Evolutionary conservation across 2,888 invertebrate species (phyloP), one percentile per base, ranked within the genome.

Genomic region (Philaethria dido): DNA sequence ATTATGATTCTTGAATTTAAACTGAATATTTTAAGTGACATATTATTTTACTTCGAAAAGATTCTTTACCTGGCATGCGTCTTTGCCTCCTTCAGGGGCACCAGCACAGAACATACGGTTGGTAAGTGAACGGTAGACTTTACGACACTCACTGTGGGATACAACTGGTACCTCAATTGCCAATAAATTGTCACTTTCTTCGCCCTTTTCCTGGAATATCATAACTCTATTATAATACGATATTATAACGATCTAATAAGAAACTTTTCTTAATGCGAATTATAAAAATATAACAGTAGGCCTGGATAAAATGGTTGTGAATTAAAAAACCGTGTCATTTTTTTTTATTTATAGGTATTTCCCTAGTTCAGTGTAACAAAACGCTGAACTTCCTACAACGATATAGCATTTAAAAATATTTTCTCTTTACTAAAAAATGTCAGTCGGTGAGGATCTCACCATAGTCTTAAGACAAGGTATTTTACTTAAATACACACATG

Each of bases 31-130:
- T 29, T 29, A 29, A 4, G 3, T 29, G 6, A 36, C 5, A 8
- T 22, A 22, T 22, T 48, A 6, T 14, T 14, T 14, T 22, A 22
- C 6, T 22, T 36, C 1, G 9, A 48, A 14, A 22, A 20, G 16
- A 13, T 20, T 54, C 18, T 20, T 20, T 68, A 91, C 92, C 86
- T 91, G 89, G 66, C 91, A 92, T 9, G 89, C 83, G 74, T 92
- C 91, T 71, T 87, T 87, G 18, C 89, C 90, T 0, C 88, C 90
- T 73, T 81, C 78, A 8, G 84, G 77, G 0, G 78, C 67, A 0
- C 89, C 89, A 0, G 91, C 92, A 70, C 92, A 92, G 61, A 90
- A 76, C 89, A 89, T 90, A 47, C 84, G 78, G 0, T 71, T 55
- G 0, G 89, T 90, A 36, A 92, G 77, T 2, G 61, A 48, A 8